These are phyloP conservation scores for Toxotes lorentzi DNA, from an alignment of 2,797 vertebrate species.

Conservation along the genomic window DNA sequence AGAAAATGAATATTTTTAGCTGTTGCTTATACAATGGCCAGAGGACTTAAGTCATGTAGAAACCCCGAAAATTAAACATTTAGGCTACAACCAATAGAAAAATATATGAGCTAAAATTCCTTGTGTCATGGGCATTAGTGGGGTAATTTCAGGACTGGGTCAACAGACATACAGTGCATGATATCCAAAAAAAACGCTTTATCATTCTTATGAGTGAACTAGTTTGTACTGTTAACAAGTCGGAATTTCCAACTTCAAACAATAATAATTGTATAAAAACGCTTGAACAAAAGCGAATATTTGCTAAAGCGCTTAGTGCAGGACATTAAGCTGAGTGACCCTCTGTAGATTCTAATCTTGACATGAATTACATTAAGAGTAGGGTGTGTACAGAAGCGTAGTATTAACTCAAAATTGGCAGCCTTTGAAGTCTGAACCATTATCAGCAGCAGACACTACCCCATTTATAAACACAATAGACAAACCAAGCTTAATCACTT, in stretches of 20 bases:
- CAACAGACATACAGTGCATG: slow-evolving; percentile 8
- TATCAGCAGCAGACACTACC: slow-evolving; percentile 66
- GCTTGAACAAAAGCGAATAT: slow-evolving; percentile 55
- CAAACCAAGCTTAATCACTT: slow-evolving; percentile 35
- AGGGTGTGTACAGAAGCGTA: slow-evolving; percentile 62
- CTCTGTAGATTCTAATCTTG: slow-evolving; percentile 62
- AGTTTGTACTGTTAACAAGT: slow-evolving; percentile 25
- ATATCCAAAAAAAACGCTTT: not conserved
- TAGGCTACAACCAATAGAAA: slow-evolving; percentile 63
- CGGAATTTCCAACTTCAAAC: slow-evolving; percentile 60
- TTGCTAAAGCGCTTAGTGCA: slow-evolving; percentile 58
- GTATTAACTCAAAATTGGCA: slow-evolving; percentile 60
- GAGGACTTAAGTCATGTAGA: slow-evolving; percentile 65
- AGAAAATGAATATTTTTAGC: slow-evolving; percentile 69
- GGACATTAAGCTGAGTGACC: slow-evolving; percentile 46
- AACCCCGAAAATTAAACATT: slow-evolving; percentile 73
- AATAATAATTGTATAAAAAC: slow-evolving; percentile 50
- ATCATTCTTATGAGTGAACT: slow-evolving; percentile 19
- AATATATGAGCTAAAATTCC: slow-evolving; percentile 43
- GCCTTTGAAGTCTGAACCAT: slow-evolving; percentile 65
- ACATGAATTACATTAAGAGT: slow-evolving; percentile 70
- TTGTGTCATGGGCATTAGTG: slow-evolving; percentile 6
- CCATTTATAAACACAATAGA: slow-evolving; percentile 64
- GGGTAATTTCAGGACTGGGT: slow-evolving; percentile 29
- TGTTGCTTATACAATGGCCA: slow-evolving; percentile 65